Evolutionary conservation across 2,888 invertebrate species (phyloP), one percentile per base, ranked within the genome.

Genomic region (Psylliodes chrysocephalus): DNA sequence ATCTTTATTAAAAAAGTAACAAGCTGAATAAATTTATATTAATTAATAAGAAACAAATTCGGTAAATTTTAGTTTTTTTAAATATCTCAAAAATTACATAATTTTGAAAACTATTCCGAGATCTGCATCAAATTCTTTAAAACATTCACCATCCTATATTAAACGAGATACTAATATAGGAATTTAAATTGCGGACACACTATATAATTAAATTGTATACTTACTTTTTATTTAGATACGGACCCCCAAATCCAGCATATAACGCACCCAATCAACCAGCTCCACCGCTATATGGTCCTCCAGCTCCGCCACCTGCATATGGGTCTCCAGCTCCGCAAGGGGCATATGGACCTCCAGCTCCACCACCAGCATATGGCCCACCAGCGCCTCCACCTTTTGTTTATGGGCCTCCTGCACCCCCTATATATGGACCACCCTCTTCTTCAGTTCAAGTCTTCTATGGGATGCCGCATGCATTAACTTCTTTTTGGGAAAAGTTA

Each of bases 401-500:
- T 59, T 15, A 60, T 63, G 30, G 42, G 14, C 52, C 14, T 22
- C 57, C 82, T n/a, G n/a, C n/a, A n/a, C n/a, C n/a, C n/a, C 33
- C 74, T 6, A 61, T 71, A 12, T 77, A 77, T 55, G 76, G 75
- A 6, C 67, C 75, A 19, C 74, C 76, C 35, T 33, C 70, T 6
- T 71, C 71, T 47, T 70, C 73, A 2, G 63, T 72, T 1, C 73
- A 76, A 67, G 75, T 75, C 1, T 81, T 83, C 1, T 85, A 86
- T 68, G 86, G 86, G 55, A 79, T 86, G 54, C 88, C 89, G 0
- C 87, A 88, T 73, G 86, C 85, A 0, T 84, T 88, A 12, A 78
- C 84, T 61, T 86, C 88, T 60, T 83, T 90, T 56, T 82, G 91
- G 15, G 89, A 90, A 80, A 89, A 91, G 76, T 82, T 92, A 0